phyloP scores from a whole-genome alignment of 2,113 vertebrate genomes.

The Rattus norvegicus region GRCr8 NC_086033.1:54231501-54232000 shows the following conservation, averaged over 20 bases:
- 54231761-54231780: constrained; percentile 97
- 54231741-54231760: constrained; percentile 81
- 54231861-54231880: constrained; percentile 95
- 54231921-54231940: constrained; percentile 94
- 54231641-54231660: constrained; percentile 8
- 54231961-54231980: constrained; percentile 95
- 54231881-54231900: constrained; percentile 93
- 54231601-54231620: neutral
- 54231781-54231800: constrained; percentile 92
- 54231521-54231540: neutral
- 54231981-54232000: constrained; percentile 90
- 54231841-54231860: constrained; percentile 96
- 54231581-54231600: neutral
- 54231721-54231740: constrained; percentile 48
- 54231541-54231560: neutral
- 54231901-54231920: constrained; percentile 95
- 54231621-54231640: neutral
- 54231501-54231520: neutral
- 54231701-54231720: constrained; percentile 68
- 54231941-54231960: constrained; percentile 94
- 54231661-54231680: constrained; percentile 55
- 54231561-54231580: neutral
- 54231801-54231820: constrained; percentile 87
- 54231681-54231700: constrained; percentile 14
- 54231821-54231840: constrained; percentile 79